phyloP scores from a whole-genome alignment of 2,797 vertebrate genomes.

The Pteronotus mesoamericanus region DNA sequence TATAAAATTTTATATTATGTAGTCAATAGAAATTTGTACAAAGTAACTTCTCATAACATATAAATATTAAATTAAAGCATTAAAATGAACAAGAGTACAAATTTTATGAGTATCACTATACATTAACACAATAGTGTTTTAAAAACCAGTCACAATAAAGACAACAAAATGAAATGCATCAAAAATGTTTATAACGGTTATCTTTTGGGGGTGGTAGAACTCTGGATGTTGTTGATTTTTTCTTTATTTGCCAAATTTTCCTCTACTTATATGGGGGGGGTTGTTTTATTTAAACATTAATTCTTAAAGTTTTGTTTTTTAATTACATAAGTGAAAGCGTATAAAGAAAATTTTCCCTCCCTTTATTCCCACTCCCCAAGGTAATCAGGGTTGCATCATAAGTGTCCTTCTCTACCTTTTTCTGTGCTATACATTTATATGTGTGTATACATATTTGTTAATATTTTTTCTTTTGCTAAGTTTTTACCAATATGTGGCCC shows the following conservation, averaged over 20 bases:
- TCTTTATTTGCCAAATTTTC: background rate
- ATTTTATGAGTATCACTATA: background rate
- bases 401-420: background rate
- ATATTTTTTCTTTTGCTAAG: background rate
- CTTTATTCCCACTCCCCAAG: background rate
- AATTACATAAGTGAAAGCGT: background rate
- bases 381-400: background rate
- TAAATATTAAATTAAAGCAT: slow-evolving; percentile 10
- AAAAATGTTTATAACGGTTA: background rate
- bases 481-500: background rate
- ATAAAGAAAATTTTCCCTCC: background rate
- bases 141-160: background rate
- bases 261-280: background rate
- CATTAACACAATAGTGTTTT: background rate
- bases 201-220: background rate
- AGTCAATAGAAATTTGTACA: background rate
- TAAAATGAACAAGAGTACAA: background rate
- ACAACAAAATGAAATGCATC: background rate
- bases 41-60: background rate
- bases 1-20: background rate
- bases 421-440: background rate
- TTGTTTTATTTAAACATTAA: background rate
- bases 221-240: background rate
- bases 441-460: background rate
- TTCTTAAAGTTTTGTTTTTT: slow-evolving; percentile 1